Evolutionary conservation across 53 echinoderm and acorn worm genomes (phyloP).

Genomic region (Henricia sp.): DNA sequence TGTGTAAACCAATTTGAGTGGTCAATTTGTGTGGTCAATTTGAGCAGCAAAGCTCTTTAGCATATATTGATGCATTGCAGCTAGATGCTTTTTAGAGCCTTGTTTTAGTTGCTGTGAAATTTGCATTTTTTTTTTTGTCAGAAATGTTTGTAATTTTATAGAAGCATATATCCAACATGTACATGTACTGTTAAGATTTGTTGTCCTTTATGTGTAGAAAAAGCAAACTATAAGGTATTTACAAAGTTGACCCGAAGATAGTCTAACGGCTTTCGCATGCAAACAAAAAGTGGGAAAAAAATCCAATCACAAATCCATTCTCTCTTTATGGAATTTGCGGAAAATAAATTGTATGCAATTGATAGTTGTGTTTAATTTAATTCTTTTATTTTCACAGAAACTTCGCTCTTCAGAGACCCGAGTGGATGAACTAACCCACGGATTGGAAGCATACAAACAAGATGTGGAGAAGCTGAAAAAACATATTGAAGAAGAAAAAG

Average conservation of each 20-base stretch:
- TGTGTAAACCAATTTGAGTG: not conserved
- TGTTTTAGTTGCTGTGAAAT: not conserved
- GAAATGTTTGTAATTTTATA: not conserved
- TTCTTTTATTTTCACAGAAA: constrained; percentile 76
- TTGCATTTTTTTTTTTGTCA: not conserved
- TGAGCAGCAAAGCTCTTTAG: not conserved
- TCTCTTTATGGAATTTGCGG: too few species aligned
- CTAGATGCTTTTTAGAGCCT: not conserved
- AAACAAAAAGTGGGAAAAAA: too few species aligned
- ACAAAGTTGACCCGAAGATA: too few species aligned
- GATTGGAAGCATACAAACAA: constrained; percentile 75
- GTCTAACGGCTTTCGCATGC: too few species aligned
- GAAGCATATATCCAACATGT: too few species aligned
- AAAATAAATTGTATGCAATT: too few species aligned
- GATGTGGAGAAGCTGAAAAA: constrained; percentile 82
- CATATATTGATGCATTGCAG: not conserved
- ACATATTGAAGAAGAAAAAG: constrained; percentile 73
- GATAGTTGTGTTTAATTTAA: too few species aligned
- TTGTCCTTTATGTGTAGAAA: too few species aligned
- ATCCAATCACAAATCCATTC: too few species aligned
- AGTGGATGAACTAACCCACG: constrained; percentile 70
- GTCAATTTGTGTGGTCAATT: not conserved
- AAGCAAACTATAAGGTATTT: too few species aligned
- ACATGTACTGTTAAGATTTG: too few species aligned
- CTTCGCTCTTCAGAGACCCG: constrained; percentile 83